Evolutionary conservation across 2,113 vertebrate genomes (phyloP).

Genomic region (Semicossyphus pulcher): DNA sequence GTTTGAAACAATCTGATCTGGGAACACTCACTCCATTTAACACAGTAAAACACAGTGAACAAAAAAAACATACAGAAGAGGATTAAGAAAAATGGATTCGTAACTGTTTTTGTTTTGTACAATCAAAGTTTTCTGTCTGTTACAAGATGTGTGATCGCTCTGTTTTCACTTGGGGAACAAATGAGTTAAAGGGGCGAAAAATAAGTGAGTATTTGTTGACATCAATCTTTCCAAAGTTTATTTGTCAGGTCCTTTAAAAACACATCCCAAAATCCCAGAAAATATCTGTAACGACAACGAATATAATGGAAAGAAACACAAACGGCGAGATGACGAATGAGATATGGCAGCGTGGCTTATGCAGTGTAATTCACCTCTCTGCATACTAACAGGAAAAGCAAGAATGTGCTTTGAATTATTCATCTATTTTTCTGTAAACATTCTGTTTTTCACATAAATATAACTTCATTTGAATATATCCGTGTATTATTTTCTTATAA

Average conservation of each 20-base stretch:
- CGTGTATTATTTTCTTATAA: conserved; percentile 25
- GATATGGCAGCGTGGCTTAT: conserved; percentile 21
- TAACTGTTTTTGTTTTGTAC: conserved; percentile 16
- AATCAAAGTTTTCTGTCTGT: not conserved
- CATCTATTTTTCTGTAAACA: conserved; percentile 34
- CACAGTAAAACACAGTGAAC: not conserved
- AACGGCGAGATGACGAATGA: conserved; percentile 32
- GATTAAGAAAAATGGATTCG: not conserved
- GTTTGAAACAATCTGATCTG: conserved; percentile 9
- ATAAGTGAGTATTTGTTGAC: conserved; percentile 36
- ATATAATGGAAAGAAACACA: conserved; percentile 61
- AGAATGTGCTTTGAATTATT: conserved; percentile 33
- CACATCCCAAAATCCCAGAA: conserved; percentile 24
- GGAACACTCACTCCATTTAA: not conserved
- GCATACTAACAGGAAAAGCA: conserved; percentile 26
- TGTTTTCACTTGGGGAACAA: conserved; percentile 22
- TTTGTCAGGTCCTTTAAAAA: conserved; percentile 37
- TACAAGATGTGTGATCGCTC: conserved; percentile 31
- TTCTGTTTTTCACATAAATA: conserved; percentile 30
- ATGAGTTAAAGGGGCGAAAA: not conserved
- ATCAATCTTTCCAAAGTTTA: conserved; percentile 43
- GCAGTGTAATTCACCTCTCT: conserved; percentile 21
- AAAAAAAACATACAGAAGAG: not conserved
- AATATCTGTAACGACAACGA: conserved; percentile 49
- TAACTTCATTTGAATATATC: not conserved